Evolutionary conservation across 2,888 invertebrate genomes (phyloP).

Genomic region (Augochlorella aurata): DNA sequence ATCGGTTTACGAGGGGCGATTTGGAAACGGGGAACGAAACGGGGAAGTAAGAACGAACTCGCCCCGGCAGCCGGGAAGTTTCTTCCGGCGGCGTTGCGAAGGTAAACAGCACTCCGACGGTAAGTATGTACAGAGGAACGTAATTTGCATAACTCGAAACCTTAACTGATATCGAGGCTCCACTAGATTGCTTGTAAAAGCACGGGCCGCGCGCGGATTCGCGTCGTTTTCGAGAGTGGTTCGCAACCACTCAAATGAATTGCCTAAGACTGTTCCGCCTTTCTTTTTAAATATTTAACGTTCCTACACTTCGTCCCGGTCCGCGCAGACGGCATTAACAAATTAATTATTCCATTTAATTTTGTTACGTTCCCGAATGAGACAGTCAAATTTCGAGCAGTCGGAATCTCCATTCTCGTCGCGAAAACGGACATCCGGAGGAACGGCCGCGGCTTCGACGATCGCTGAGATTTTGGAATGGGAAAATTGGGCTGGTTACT

Average conservation of each 20-base stretch:
- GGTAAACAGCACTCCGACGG: slow-evolving; percentile 34
- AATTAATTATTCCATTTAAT: slow-evolving; percentile 4
- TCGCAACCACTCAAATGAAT: slow-evolving; percentile 19
- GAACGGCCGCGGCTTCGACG: too few species aligned
- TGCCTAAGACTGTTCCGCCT: not conserved
- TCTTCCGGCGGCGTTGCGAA: slow-evolving; percentile 29
- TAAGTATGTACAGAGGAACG: slow-evolving; percentile 48
- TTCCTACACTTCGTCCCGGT: not conserved
- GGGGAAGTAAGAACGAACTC: slow-evolving; percentile 23
- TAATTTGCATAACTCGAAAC: slow-evolving; percentile 51
- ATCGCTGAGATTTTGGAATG: too few species aligned
- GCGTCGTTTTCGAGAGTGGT: slow-evolving; percentile 22
- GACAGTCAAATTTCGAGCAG: not conserved
- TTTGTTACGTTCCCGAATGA: not conserved
- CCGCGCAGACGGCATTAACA: not conserved
- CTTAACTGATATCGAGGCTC: slow-evolving; percentile 48
- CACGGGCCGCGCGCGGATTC: slow-evolving; percentile 6
- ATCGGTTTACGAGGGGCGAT: slow-evolving; percentile 31
- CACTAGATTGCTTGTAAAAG: slow-evolving; percentile 41
- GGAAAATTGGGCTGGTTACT: not conserved
- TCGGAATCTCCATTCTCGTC: too few species aligned
- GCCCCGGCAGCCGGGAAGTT: slow-evolving; percentile 30
- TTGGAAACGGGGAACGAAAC: slow-evolving; percentile 18
- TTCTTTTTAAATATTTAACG: slow-evolving; percentile 20
- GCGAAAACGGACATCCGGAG: too few species aligned